These are phyloP conservation scores for Dasyurus viverrinus DNA, from an alignment of 2,113 vertebrate genomes.

Conservation along the genomic window DNA sequence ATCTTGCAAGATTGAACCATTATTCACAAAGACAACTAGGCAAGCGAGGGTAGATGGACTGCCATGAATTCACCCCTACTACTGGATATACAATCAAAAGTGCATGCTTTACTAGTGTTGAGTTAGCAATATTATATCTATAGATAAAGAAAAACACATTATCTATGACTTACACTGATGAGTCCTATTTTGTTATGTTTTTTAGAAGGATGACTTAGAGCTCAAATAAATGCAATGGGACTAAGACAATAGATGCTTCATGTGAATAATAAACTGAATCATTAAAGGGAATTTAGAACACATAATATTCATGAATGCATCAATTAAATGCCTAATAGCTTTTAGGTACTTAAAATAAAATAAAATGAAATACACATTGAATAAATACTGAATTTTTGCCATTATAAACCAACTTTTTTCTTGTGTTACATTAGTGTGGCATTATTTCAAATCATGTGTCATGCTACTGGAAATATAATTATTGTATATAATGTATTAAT, in stretches of 20 bases:
- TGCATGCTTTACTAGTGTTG: rapidly evolving
- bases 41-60: neutral
- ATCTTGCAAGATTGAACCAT: neutral
- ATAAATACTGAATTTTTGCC: neutral
- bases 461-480: neutral
- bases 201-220: neutral
- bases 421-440: constrained; percentile 3
- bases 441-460: neutral
- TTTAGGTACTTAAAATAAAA: constrained; percentile 12
- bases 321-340: neutral
- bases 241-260: neutral
- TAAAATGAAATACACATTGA: neutral
- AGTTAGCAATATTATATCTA: rapidly evolving
- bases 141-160: rapidly evolving
- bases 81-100: neutral
- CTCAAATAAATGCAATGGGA: neutral
- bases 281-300: neutral
- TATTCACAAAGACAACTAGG: neutral
- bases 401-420: neutral
- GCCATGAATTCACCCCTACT: rapidly evolving
- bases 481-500: constrained; percentile 1
- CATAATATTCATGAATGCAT: neutral
- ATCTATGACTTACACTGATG: too few relatives aligned
- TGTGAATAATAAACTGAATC: neutral
- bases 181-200: neutral